Conservation (phyloP, 2,797 vertebrate genomes). For the Ctenosaura bakeri region DNA sequence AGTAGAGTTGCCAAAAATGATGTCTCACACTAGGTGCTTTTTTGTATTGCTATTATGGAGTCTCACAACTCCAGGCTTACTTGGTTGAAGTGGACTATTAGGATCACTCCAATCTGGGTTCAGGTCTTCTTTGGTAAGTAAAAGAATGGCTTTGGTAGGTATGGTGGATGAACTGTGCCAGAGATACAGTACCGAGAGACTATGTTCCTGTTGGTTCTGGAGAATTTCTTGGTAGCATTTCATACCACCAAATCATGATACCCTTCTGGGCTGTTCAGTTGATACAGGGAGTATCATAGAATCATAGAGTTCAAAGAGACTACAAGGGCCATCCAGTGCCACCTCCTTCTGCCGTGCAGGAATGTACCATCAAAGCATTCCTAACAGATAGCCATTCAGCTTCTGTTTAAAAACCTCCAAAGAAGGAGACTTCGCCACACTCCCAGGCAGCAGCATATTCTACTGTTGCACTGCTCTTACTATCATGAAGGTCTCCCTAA, state of each 20-base stretch:
- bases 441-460: no score
- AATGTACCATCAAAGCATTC: no score
- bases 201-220: neutral
- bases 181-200: neutral
- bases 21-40: neutral
- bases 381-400: no score
- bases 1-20: fast-evolving
- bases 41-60: neutral
- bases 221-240: neutral
- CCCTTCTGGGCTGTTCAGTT: neutral
- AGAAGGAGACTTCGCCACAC: no score
- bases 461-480: no score
- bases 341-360: no score
- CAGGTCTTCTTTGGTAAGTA: neutral
- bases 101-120: neutral
- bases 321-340: no score
- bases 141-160: neutral
- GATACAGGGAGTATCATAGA: no score
- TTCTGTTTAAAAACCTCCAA: no score
- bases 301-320: no score
- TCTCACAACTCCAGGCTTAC: neutral
- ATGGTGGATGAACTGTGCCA: no score
- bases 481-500: no score
- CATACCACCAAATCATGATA: neutral
- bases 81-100: neutral